Percentiles rank a stretch among this genome's conserved stretches.
phyloP scores from a whole-genome alignment of 1,140 invertebrate species.

The Calosoma granatense region DNA sequence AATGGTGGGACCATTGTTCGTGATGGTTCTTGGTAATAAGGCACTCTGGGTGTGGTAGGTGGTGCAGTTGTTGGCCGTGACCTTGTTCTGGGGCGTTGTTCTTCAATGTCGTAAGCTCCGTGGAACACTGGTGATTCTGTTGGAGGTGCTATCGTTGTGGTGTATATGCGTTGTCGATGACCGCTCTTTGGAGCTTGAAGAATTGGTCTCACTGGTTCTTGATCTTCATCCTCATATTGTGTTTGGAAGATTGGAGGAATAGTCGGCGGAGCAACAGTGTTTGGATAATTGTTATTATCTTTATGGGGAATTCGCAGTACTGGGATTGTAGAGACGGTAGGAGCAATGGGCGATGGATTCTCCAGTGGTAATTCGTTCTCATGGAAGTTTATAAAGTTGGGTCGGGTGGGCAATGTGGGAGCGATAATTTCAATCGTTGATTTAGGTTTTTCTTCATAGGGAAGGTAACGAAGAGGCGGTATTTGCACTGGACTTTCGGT shows the following conservation, averaged over 20 bases:
- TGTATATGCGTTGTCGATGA: conserved; percentile 26
- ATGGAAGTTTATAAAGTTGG: not conserved
- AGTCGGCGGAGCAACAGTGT: not conserved
- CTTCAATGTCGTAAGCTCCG: not conserved
- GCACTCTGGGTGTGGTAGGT: conserved; percentile 28
- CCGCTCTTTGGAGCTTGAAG: conserved; percentile 14
- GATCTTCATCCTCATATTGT: not conserved
- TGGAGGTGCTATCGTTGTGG: conserved; percentile 24
- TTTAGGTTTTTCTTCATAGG: not conserved
- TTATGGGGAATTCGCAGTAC: not conserved
- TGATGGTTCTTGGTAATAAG: not conserved
- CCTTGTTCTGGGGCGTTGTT: conserved; percentile 9
- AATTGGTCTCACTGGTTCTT: not conserved
- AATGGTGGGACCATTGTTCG: conserved; percentile 12
- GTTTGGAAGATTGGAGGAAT: not conserved
- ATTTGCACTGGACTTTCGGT: too few relatives aligned
- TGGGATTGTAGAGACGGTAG: not conserved
- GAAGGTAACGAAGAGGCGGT: not conserved
- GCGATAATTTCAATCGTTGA: not conserved
- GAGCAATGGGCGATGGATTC: not conserved
- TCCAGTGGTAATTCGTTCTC: not conserved
- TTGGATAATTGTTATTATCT: not conserved
- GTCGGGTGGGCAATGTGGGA: not conserved
- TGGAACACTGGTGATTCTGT: not conserved
- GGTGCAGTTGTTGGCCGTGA: conserved; percentile 30